Evolutionary conservation across 2,113 vertebrate genomes (phyloP).

Genomic region (Sminthopsis crassicaudata): DNA sequence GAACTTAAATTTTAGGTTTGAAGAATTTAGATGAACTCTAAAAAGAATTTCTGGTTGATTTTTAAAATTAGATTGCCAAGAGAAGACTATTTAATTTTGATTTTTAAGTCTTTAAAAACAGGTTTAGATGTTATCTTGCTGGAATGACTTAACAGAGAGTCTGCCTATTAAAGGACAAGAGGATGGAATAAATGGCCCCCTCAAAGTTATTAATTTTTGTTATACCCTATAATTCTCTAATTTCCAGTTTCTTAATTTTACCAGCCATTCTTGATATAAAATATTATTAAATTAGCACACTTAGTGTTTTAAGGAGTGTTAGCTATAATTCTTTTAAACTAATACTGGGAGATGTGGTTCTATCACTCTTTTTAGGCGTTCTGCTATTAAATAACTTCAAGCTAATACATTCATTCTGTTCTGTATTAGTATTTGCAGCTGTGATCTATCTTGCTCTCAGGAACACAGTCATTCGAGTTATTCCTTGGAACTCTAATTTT

Average conservation of each 20-base stretch:
- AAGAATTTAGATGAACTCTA: background rate
- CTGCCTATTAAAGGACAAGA: background rate
- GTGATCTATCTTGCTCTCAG: background rate
- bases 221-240: background rate
- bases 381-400: background rate
- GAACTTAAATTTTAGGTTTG: background rate
- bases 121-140: background rate
- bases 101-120: constrained; percentile 21
- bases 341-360: background rate
- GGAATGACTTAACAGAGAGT: background rate
- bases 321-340: background rate
- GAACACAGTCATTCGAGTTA: background rate
- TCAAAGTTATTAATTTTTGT: background rate
- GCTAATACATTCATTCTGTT: background rate
- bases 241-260: constrained; percentile 28
- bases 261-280: background rate
- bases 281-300: constrained; percentile 2
- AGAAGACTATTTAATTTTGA: background rate
- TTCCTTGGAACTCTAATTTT: background rate
- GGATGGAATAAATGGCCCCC: background rate
- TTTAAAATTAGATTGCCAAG: background rate
- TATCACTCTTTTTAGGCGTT: background rate
- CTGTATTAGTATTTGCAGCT: background rate
- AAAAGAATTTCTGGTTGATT: background rate
- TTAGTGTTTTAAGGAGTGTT: background rate